Conservation (phyloP, 2,113 vertebrate species). For the Plotosus lineatus region DNA sequence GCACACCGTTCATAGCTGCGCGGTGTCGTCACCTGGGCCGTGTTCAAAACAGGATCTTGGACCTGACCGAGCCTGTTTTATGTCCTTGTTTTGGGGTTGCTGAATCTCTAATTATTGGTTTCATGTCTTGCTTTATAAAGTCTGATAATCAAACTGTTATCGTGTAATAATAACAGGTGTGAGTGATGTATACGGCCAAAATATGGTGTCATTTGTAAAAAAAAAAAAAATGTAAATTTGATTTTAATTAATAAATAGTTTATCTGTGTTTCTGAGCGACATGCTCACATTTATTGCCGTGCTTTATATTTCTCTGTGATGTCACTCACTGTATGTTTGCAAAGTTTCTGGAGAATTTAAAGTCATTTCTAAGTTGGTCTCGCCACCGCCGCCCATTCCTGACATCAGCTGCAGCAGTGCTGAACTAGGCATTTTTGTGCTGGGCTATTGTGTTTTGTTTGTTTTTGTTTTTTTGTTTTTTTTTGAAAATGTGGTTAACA, state of each 20-base stretch:
- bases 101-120: constrained; percentile 39
- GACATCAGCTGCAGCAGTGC: not conserved
- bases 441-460: no score
- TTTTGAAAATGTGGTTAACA: not conserved
- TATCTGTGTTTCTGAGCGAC: no score
- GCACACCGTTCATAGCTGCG: not conserved
- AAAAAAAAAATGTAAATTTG: not conserved
- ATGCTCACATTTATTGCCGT: no score
- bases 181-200: not conserved
- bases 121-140: constrained; percentile 24
- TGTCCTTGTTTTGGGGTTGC: constrained; percentile 33
- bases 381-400: no score
- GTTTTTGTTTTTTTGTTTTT: not conserved
- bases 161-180: not conserved
- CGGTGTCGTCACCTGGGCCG: constrained; percentile 27
- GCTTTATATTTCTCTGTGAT: not conserved
- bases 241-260: no score
- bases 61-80: constrained; percentile 49
- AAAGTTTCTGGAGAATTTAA: not conserved
- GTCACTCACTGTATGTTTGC: not conserved
- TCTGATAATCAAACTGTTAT: not conserved
- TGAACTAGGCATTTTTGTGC: not conserved
- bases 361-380: not conserved
- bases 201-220: not conserved
- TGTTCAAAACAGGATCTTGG: constrained; percentile 48